Percentiles rank a stretch among this genome's conserved stretches.
These are phyloP conservation scores for Aphidius gifuensis DNA, from an alignment of 1,140 invertebrate genomes.

Conservation along the genomic window DNA sequence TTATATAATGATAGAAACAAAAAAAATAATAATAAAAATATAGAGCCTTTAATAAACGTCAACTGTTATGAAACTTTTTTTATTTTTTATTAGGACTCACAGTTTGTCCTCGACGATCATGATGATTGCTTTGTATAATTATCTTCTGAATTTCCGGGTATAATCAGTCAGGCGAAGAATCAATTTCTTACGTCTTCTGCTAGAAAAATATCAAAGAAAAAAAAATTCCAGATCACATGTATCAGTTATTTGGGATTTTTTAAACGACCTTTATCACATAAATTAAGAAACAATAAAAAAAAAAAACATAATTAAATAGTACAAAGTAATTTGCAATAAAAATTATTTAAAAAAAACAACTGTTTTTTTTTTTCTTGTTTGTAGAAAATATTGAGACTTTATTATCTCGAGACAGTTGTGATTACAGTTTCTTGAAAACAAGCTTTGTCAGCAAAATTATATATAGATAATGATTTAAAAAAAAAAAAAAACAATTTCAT, in stretches of 20 bases:
- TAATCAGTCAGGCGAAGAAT: not conserved
- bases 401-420: too few relatives aligned
- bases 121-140: constrained; percentile 32
- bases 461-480: too few relatives aligned
- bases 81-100: constrained; percentile 41
- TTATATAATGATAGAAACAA: too few relatives aligned
- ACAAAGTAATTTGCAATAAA: too few relatives aligned
- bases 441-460: too few relatives aligned
- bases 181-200: constrained; percentile 5
- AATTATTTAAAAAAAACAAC: too few relatives aligned
- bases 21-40: not conserved
- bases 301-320: not conserved
- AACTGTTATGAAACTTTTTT: too few relatives aligned
- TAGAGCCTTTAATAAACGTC: not conserved
- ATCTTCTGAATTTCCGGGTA: not conserved
- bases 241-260: not conserved
- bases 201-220: constrained; percentile 9
- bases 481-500: too few relatives aligned
- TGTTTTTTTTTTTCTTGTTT: too few relatives aligned
- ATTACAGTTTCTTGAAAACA: too few relatives aligned
- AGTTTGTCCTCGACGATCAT: constrained; percentile 55
- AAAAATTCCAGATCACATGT: constrained; percentile 1
- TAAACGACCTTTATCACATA: not conserved
- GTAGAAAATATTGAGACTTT: too few relatives aligned
- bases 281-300: not conserved